phyloP scores from a whole-genome alignment of 2,888 invertebrate genomes.

The Pachymerium ferrugineum region DNA sequence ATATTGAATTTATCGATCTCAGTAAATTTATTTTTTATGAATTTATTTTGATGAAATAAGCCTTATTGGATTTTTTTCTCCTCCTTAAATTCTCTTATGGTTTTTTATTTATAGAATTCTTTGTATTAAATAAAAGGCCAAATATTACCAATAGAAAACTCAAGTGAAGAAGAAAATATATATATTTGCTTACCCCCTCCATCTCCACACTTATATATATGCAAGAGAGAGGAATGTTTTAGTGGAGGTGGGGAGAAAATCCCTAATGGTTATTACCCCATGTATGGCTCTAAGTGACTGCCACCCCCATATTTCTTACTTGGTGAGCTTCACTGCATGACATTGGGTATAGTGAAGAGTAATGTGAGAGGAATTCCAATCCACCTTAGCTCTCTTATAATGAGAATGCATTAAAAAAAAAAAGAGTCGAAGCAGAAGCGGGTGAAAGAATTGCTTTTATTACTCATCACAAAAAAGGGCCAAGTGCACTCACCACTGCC shows the following conservation, averaged over 20 bases:
- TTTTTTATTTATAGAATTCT: no score
- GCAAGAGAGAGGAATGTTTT: no score
- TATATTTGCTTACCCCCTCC: no score
- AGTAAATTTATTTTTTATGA: no score
- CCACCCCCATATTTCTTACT: constrained; percentile 3
- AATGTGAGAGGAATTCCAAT: constrained; percentile 2
- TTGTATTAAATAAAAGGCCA: no score
- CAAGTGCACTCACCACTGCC: background rate
- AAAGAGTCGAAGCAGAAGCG: background rate
- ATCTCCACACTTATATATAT: no score
- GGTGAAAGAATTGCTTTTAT: background rate
- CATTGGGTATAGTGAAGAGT: constrained; percentile 2
- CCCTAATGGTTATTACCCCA: constrained; percentile 1
- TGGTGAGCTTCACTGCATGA: constrained; percentile 8
- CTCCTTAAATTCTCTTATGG: no score
- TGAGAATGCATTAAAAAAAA: constrained; percentile 3
- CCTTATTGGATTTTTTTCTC: no score
- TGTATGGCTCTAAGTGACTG: background rate
- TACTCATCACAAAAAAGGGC: background rate
- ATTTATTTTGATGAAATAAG: no score
- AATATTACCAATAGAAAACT: no score
- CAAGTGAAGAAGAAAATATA: no score
- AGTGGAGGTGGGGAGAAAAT: background rate
- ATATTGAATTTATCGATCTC: no score
- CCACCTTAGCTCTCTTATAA: background rate